Conservation (phyloP, 2,113 vertebrate species). For the Pithys albifrons region DNA sequence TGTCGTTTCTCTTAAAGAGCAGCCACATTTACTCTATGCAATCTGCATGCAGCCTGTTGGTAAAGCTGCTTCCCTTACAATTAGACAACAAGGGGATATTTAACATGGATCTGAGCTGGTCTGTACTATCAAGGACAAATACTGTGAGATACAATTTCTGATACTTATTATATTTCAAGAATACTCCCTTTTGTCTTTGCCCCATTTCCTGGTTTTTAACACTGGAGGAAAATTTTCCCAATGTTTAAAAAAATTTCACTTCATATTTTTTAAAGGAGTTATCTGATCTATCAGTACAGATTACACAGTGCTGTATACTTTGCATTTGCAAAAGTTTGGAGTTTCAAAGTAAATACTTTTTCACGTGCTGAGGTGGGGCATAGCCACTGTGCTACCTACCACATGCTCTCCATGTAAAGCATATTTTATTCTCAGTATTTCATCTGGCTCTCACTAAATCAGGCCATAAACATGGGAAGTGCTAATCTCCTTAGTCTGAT, state of each 20-base stretch:
- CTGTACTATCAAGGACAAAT: background rate
- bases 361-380: too few relatives aligned
- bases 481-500: background rate
- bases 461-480: background rate
- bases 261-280: background rate
- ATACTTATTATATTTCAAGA: background rate
- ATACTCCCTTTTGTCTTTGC: background rate
- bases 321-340: background rate
- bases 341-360: background rate
- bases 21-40: background rate
- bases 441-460: background rate
- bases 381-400: background rate
- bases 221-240: background rate
- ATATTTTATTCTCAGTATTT: background rate
- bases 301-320: background rate
- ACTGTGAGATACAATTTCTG: background rate
- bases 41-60: background rate
- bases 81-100: background rate
- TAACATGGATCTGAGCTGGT: background rate
- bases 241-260: background rate
- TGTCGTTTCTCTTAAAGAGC: background rate
- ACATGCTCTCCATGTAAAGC: background rate
- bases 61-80: background rate
- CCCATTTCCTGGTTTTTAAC: background rate
- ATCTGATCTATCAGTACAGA: background rate